A percentile compares a stretch with the other conserved stretches of the same genome.
Conservation (phyloP, 2,888 invertebrate genomes). For the Spilosoma lubricipeda region DNA sequence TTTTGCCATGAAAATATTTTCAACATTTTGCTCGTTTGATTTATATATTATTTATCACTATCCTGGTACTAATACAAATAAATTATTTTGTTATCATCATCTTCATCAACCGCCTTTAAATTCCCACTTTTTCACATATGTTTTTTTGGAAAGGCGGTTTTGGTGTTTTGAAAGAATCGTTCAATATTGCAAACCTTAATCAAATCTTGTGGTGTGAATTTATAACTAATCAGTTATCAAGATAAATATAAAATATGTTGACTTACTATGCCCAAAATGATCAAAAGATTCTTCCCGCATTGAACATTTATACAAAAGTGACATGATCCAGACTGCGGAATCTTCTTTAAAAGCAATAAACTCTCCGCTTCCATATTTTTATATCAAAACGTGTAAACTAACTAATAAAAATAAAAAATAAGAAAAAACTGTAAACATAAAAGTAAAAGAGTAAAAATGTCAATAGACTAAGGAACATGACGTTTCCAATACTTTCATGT, state of each 20-base stretch:
- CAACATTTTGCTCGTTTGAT: too few relatives aligned
- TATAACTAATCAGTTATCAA: not conserved
- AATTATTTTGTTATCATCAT: too few relatives aligned
- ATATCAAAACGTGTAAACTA: constrained; percentile 26
- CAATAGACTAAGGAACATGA: constrained; percentile 22
- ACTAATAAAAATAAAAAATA: constrained; percentile 13
- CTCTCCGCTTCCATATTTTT: constrained; percentile 40
- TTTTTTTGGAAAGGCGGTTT: too few relatives aligned
- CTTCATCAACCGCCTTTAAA: too few relatives aligned
- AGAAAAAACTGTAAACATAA: constrained; percentile 23
- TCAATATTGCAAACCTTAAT: too few relatives aligned
- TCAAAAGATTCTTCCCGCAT: constrained; percentile 45
- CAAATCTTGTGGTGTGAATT: too few relatives aligned
- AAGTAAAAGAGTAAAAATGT: constrained; percentile 29
- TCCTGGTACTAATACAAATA: too few relatives aligned
- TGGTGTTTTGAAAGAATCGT: too few relatives aligned
- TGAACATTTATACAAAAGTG: constrained; percentile 34
- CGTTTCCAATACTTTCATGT: not conserved
- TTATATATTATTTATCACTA: too few relatives aligned
- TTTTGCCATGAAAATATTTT: too few relatives aligned
- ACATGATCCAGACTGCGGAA: constrained; percentile 23
- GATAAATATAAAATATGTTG: too few relatives aligned
- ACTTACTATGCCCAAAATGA: constrained; percentile 51
- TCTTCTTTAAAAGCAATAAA: constrained; percentile 27
- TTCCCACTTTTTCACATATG: too few relatives aligned